Conservation (phyloP, 2,113 vertebrate species). For the Gavia stellata region DNA sequence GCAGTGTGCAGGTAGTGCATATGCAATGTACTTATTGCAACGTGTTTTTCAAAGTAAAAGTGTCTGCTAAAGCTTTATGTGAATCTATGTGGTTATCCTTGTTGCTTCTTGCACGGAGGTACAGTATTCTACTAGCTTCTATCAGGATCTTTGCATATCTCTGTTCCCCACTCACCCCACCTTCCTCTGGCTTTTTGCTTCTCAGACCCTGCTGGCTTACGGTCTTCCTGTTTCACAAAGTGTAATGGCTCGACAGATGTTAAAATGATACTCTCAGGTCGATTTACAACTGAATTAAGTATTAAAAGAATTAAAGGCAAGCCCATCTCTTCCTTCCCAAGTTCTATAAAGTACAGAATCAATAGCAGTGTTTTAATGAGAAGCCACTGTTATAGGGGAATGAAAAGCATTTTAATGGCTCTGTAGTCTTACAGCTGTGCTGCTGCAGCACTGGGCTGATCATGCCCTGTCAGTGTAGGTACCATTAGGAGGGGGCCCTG, state of each 20-base stretch:
- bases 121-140: background rate
- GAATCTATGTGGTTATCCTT: background rate
- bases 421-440: background rate
- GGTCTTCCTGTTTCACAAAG: background rate
- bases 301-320: background rate
- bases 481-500: background rate
- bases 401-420: background rate
- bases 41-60: background rate
- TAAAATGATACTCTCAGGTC: background rate
- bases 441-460: background rate
- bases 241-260: fast-evolving
- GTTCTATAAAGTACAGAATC: background rate
- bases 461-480: fast-evolving
- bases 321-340: background rate
- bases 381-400: background rate
- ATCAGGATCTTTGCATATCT: background rate
- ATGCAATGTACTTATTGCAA: background rate
- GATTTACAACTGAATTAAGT: background rate
- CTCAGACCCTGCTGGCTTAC: background rate
- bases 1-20: background rate
- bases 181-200: background rate
- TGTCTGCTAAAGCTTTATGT: background rate
- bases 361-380: background rate
- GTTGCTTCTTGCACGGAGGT: background rate
- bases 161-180: background rate